Evolutionary conservation across 2,888 invertebrate genomes (phyloP), one percentile per base, ranked within the genome.

Genomic region (Ellobium chinense): DNA sequence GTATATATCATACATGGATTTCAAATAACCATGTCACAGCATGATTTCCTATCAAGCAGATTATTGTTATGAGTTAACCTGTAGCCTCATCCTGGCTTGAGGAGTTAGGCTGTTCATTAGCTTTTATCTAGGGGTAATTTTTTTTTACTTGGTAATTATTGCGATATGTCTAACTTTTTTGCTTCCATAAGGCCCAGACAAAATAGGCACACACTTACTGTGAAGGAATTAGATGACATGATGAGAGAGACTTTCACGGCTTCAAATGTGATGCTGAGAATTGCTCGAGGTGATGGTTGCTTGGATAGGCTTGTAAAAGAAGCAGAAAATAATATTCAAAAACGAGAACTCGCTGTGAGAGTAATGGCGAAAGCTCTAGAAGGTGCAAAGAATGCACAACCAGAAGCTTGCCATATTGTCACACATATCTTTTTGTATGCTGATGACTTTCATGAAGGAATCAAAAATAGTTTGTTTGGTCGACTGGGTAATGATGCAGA

Each of bases 401-500:
- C 18, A 36, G 54, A 78, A n/a, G 78, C 65, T 21, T 36, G 81
- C 56, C 36, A 39, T n/a, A 31, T 65, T 60, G 75, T 83, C 58
- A 29, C 81, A 3, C 34, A 31, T 2, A 68, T 9, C n/a, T 70
- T 82, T 54, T 31, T 69, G 56, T 14, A 80, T 29, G 36, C 72
- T 9, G 56, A 56, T 3, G 77, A 73, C 21, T 39, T 82, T 78
- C 54, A 37, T 31, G 62, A 72, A 21, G 37, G 37, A 9, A 31
- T 70, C 18, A 12, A 1, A 7, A 31, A 21, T 3, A 70, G 58
- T 7, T 39, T 80, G 31, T 5, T 24, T 14, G 12, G 7, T 12
- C 5, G 24, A 4, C 34, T 24, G 27, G 29, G 66, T 12, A 2
- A n/a, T 2, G 63, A 83, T 56, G 29, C 29, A n/a, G 46, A 58